Conservation (phyloP, 2,888 invertebrate species). For the Ornithoptera alexandrae region DNA sequence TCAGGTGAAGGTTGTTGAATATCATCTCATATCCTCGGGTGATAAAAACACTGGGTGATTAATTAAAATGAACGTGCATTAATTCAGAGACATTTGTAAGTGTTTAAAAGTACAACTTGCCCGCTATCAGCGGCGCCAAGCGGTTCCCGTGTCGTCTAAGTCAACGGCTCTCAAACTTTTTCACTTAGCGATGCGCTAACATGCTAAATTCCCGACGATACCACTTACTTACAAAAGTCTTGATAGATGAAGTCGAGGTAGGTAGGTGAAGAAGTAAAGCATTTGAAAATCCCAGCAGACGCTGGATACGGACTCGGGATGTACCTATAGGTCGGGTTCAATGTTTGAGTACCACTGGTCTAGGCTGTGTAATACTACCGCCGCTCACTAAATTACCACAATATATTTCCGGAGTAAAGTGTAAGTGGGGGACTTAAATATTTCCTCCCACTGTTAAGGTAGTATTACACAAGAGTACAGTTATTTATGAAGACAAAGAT, state of each 20-base stretch:
- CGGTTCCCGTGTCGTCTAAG: constrained; percentile 9
- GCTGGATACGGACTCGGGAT: no score
- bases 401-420: constrained; percentile 62
- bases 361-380: constrained; percentile 42
- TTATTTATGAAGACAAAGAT: constrained; percentile 29
- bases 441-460: constrained; percentile 42
- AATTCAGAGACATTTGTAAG: not conserved
- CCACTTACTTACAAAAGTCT: no score
- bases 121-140: constrained; percentile 32
- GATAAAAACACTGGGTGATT: not conserved
- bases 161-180: no score
- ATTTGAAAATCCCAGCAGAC: no score
- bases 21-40: no score
- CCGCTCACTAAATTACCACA: constrained; percentile 54
- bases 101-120: constrained; percentile 24
- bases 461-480: constrained; percentile 28
- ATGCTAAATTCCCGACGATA: no score
- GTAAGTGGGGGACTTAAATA: constrained; percentile 63
- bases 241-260: no score
- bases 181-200: no score
- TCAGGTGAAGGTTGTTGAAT: no score
- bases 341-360: constrained; percentile 10
- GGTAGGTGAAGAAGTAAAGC: no score
- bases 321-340: no score
- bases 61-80: not conserved